Conservation (phyloP, 2,113 vertebrate genomes). For the Castor canadensis region DNA sequence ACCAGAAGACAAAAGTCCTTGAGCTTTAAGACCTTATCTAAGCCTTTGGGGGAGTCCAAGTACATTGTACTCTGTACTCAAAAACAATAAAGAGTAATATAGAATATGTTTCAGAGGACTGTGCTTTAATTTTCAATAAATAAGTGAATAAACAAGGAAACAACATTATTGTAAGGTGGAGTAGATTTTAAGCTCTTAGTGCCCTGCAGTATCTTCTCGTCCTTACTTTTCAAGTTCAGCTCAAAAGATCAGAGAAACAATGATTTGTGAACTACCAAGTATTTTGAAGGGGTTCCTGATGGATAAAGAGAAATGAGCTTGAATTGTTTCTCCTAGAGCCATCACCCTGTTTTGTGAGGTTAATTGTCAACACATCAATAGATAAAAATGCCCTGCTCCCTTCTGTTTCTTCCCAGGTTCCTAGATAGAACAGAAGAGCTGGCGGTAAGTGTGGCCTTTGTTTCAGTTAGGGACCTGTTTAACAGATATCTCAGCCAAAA, state of each 20-base stretch:
- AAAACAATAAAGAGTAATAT: neutral
- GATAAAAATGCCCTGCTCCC: conserved; percentile 53
- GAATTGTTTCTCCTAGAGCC: conserved; percentile 19
- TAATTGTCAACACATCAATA: neutral
- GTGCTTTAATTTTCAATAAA: neutral
- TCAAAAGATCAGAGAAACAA: neutral
- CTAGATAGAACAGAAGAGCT: conserved; percentile 93
- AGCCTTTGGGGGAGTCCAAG: neutral
- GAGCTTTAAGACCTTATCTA: neutral
- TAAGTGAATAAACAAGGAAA: neutral
- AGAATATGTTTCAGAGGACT: conserved; percentile 6
- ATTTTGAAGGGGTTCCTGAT: neutral
- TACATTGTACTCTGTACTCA: neutral
- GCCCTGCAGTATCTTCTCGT: neutral
- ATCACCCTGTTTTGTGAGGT: neutral
- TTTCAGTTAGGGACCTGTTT: conserved; percentile 37
- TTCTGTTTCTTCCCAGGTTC: conserved; percentile 84
- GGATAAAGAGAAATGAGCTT: neutral
- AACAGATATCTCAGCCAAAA: conserved; percentile 23
- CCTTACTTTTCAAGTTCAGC: neutral
- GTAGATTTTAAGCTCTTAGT: neutral
- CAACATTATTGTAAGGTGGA: neutral
- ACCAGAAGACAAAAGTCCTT: neutral
- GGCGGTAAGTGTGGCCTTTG: conserved; percentile 89
- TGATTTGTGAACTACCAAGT: neutral